Conservation (phyloP, 2,797 vertebrate species). For the Pseudomugil gertrudae region DNA sequence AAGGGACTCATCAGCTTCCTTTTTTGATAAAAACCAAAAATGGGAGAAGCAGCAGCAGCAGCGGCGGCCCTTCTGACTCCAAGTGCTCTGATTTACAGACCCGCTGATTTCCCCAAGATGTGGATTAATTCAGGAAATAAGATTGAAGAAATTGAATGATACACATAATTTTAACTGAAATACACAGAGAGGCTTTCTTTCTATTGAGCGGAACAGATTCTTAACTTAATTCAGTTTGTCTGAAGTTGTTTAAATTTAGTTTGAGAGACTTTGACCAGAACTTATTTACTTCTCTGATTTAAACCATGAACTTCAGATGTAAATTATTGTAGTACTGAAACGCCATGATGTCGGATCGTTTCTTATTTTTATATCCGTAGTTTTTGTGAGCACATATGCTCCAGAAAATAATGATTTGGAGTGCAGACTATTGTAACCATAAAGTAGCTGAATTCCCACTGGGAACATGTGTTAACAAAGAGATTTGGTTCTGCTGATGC, state of each 20-base stretch:
- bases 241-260: slow-evolving; percentile 46
- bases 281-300: neutral
- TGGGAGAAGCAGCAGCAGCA: slow-evolving; percentile 30
- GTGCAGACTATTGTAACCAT: neutral
- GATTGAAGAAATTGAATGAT: slow-evolving; percentile 41
- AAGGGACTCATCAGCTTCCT: slow-evolving; percentile 65
- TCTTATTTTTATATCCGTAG: neutral
- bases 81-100: slow-evolving; percentile 68
- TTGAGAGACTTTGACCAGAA: slow-evolving; percentile 26
- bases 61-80: slow-evolving; percentile 33
- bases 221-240: slow-evolving; percentile 38
- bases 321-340: neutral
- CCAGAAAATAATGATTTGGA: neutral
- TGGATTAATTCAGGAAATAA: slow-evolving; percentile 60
- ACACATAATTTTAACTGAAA: slow-evolving; percentile 35
- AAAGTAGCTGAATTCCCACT: neutral
- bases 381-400: neutral
- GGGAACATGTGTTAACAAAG: slow-evolving; percentile 12
- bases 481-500: slow-evolving; percentile 14
- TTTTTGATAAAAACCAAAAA: slow-evolving; percentile 59
- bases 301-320: neutral
- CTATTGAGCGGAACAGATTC: slow-evolving; percentile 12
- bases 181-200: slow-evolving; percentile 15
- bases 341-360: neutral
- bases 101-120: slow-evolving; percentile 52